Base-by-base conservation (phyloP, 2,113 vertebrate species). In the Carollia perspicillata region DNA sequence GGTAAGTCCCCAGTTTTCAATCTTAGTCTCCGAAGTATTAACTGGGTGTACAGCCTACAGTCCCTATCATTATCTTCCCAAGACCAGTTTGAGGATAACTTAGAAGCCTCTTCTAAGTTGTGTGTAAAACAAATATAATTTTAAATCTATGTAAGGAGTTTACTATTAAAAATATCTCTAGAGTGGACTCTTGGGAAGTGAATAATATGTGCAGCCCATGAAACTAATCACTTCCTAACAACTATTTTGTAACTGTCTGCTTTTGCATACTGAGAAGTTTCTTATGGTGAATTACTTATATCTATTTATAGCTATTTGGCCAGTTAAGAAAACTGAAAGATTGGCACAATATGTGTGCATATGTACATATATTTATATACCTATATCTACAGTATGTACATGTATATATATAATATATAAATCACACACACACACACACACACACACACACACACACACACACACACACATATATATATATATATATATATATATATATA, bases 51-150 rank as follows among this genome's bases (percentile, higher is more conserved):
- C 33, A 78, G 94, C 63, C 58, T 79, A 9, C 9, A 68, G 12
- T 92, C 63, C 10, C 17, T 92, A 88, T 79, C 23, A 74, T n/a
- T 44, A 78, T 71, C 12, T 93, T 95, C 55, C 35, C 66, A 92
- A 74, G 37, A 88, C 93, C 2, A 88, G 90, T 93, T 75, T 96
- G 44, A 92, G 81, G 22, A 92, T 66, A 94, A 77, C 23, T 68
- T 55, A 71, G 65, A 90, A 72, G 23, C 68, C 44, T 65, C 85
- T 83, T 55, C 23, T 68, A 84, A 92, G 42, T 20, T 86, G 20
- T 92, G 47, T 75, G 18, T 8, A 79, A 95, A 95, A 81, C 30
- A 94, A 68, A 28, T 81, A 35, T 78, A n/a, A 92, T 80, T 89
- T 94, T 87, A 79, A 87, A 71, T 47, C 53, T 78, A 58, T 18